Conservation (phyloP, 2,888 invertebrate genomes). For the Pammene aurita region DNA sequence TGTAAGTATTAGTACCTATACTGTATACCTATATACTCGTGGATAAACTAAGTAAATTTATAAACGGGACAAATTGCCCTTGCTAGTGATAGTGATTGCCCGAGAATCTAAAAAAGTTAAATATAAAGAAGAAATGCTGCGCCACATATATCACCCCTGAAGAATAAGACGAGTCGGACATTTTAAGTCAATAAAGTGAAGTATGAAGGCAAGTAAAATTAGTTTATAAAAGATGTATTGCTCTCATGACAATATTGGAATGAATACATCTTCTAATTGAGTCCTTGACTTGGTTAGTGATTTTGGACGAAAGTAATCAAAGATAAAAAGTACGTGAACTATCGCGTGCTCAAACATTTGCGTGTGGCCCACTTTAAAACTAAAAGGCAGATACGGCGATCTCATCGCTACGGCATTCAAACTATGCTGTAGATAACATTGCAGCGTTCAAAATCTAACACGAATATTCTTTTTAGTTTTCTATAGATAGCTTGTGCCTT, state of each 20-base stretch:
- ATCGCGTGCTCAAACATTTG: conserved; percentile 60
- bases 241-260: neutral
- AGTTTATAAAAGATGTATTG: neutral
- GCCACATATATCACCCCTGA: too few species aligned
- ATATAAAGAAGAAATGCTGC: too few species aligned
- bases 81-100: too few species aligned
- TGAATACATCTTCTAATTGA: neutral
- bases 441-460: conserved; percentile 9
- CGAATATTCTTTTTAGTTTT: conserved; percentile 1
- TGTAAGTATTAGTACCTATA: too few species aligned
- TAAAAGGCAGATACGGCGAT: conserved; percentile 57
- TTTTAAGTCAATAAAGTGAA: too few species aligned
- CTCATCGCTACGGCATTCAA: conserved; percentile 48
- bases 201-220: too few species aligned
- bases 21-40: too few species aligned
- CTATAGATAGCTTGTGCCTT: neutral
- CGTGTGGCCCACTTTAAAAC: conserved; percentile 57
- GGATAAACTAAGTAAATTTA: too few species aligned
- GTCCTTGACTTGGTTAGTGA: conserved; percentile 35
- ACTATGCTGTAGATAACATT: conserved; percentile 25
- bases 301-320: conserved; percentile 32
- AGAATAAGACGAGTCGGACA: too few species aligned
- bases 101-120: too few species aligned
- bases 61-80: too few species aligned
- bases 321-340: conserved; percentile 45